Conservation (phyloP, 2,888 invertebrate genomes). For the Bibio marci region DNA sequence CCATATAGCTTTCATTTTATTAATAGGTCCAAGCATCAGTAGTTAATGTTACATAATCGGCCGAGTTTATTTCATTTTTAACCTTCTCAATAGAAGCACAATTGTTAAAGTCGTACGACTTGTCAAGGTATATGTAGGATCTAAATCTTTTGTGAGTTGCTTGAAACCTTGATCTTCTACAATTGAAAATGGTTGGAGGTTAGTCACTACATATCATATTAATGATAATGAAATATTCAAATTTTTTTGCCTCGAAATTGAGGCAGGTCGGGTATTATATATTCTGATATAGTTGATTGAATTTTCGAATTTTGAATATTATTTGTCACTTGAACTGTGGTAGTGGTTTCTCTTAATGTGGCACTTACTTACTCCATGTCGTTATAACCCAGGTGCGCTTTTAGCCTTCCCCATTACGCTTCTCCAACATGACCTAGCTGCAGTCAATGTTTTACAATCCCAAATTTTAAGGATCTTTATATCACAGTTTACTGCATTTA, state of each 20-base stretch:
- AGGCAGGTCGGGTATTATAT: too few relatives aligned
- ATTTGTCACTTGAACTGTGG: too few relatives aligned
- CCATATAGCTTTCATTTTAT: conserved; percentile 11
- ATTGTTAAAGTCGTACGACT: conserved; percentile 13
- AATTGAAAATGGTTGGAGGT: conserved; percentile 18
- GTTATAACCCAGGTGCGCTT: too few relatives aligned
- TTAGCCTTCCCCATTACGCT: too few relatives aligned
- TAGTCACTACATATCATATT: conserved; percentile 15
- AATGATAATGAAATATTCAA: conserved; percentile 12
- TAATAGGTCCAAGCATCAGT: conserved; percentile 14
- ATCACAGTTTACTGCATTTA: too few relatives aligned
- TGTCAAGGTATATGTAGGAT: conserved; percentile 16
- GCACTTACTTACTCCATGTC: too few relatives aligned
- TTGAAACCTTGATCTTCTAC: conserved; percentile 18
- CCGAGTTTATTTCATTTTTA: conserved; percentile 8
- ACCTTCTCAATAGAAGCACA: conserved; percentile 8
- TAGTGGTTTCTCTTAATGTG: too few relatives aligned
- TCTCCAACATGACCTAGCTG: too few relatives aligned
- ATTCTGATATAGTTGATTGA: too few relatives aligned
- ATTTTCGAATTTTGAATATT: too few relatives aligned
- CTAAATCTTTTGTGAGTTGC: conserved; percentile 14
- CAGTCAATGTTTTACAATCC: too few relatives aligned
- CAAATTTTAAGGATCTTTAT: too few relatives aligned
- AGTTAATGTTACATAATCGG: conserved; percentile 10
- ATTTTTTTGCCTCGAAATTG: background rate